Conservation (phyloP, 2,888 invertebrate species). For the Tuta absoluta region DNA sequence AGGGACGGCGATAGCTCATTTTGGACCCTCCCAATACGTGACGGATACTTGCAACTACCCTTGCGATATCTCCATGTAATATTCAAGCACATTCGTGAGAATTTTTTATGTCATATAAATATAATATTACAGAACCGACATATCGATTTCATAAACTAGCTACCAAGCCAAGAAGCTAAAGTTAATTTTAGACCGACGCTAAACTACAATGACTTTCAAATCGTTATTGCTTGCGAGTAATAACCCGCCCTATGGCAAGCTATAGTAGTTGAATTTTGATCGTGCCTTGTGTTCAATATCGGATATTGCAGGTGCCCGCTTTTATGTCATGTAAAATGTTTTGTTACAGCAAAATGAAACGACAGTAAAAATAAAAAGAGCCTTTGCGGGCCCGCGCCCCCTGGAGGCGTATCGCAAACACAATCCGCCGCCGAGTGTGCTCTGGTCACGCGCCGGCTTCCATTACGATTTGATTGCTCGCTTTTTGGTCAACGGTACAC, state of each 20-base stretch:
- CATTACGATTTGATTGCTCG: slow-evolving; percentile 25
- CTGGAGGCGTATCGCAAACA: slow-evolving; percentile 22
- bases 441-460: slow-evolving; percentile 17
- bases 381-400: slow-evolving; percentile 11
- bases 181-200: slow-evolving; percentile 19
- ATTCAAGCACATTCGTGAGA: slow-evolving; percentile 25
- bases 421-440: slow-evolving; percentile 16
- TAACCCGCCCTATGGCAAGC: slow-evolving; percentile 7
- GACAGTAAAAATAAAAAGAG: slow-evolving; percentile 20
- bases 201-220: slow-evolving; percentile 8
- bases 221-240: slow-evolving; percentile 1
- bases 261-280: slow-evolving; percentile 15
- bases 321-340: slow-evolving; percentile 20
- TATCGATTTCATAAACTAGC: neutral
- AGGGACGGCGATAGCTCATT: slow-evolving; percentile 30
- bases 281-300: slow-evolving; percentile 17
- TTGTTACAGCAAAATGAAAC: slow-evolving; percentile 18
- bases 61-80: slow-evolving; percentile 28
- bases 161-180: slow-evolving; percentile 2
- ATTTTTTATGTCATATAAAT: slow-evolving; percentile 24
- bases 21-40: slow-evolving; percentile 27
- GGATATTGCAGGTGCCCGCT: slow-evolving; percentile 18
- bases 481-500: slow-evolving; percentile 22
- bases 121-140: slow-evolving; percentile 3
- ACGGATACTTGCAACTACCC: slow-evolving; percentile 25